phyloP scores from a whole-genome alignment of 2,888 invertebrate species.

The Phengaris arion region DNA sequence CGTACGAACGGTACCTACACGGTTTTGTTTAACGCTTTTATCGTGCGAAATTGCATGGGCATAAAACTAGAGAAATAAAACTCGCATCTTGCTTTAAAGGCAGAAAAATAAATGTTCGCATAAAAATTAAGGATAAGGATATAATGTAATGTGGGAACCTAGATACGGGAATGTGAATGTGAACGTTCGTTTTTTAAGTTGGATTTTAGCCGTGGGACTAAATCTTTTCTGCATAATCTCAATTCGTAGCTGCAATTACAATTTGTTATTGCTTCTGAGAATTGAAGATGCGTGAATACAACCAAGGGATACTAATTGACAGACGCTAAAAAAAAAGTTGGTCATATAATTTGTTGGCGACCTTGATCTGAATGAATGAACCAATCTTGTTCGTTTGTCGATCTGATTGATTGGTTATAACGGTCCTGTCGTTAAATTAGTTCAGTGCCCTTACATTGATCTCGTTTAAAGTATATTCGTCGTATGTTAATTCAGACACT shows the following conservation, averaged over 20 bases:
- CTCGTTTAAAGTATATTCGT: conserved; percentile 10
- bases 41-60: not conserved
- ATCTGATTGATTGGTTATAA: conserved; percentile 20
- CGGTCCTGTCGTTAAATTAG: not conserved
- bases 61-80: not conserved
- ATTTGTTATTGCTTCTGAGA: conserved; percentile 6
- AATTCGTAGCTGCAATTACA: not conserved
- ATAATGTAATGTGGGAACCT: too few species aligned
- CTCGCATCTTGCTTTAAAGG: not conserved
- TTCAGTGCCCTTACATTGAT: conserved; percentile 17
- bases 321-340: conserved; percentile 17
- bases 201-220: too few species aligned
- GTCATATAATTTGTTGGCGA: not conserved
- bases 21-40: not conserved
- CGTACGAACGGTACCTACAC: not conserved
- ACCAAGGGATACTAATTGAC: conserved; percentile 6
- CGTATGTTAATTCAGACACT: not conserved
- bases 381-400: conserved; percentile 17
- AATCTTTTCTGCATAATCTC: not conserved
- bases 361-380: conserved; percentile 12
- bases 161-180: too few species aligned
- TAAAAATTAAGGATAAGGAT: too few species aligned
- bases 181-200: too few species aligned
- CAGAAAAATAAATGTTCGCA: not conserved
- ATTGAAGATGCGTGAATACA: conserved; percentile 1